Evolutionary conservation across 2,888 invertebrate genomes (phyloP), one percentile per base, ranked within the genome.

Genomic region (Microctonus brassicae): DNA sequence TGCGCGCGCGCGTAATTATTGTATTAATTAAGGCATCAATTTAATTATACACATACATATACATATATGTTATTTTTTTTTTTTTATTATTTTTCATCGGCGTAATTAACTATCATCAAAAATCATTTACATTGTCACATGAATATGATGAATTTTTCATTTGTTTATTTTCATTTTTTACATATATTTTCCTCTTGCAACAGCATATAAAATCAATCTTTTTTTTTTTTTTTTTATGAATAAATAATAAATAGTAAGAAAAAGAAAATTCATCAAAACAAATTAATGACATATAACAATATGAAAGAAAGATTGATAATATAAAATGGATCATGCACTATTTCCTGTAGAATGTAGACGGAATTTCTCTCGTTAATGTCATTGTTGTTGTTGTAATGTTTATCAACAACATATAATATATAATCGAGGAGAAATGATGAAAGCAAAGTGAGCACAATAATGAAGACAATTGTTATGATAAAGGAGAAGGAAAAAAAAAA

Each of bases 41-140:
- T n/a, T 73, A 39, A 69, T 66, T 66, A 55, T 62, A 68, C 47
- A 63, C 42, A 52, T 63, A 24, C n/a, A n/a, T n/a, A n/a, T n/a
- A n/a, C n/a, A n/a, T 26, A 66, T 61, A 34, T 53, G 17, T 26
- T 55, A 42, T 36, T 39, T 5, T 6, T 47, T 6, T 47, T 47
- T 47, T 17, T 47, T 24, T 36, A 57, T 57, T n/a, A 22, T n/a
- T 55, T 36, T 13, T 58, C 34, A 13, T 58, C 17, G 11, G n/a
- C 7, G 17, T 47, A 4, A 13, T 36, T 11, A 39, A 39, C 39
- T 53, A 11, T 11, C 58, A 67, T 39, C 36, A n/a, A 55, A 33
- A 13, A 55, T 61, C 61, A 71, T 71, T 33, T 29, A 55, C 67
- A 62, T 66, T 47, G 34, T 69, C 61, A 11, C 17, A 52, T 34